Evolutionary conservation across 2,113 vertebrate species (phyloP).

Genomic region (Lichenostomus cassidix): DNA sequence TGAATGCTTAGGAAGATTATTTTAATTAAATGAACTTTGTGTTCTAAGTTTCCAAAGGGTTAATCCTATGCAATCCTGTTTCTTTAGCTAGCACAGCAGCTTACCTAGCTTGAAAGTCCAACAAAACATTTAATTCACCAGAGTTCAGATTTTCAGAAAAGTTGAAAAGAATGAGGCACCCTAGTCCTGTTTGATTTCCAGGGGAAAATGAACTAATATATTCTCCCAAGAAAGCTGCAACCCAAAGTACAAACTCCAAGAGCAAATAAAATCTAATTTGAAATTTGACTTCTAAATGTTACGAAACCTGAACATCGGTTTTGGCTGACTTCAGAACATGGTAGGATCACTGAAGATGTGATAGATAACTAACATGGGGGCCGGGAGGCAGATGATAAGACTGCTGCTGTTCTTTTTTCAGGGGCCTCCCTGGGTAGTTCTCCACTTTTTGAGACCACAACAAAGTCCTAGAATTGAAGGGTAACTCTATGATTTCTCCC

Average conservation of each 20-base stretch:
- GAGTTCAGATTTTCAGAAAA: neutral
- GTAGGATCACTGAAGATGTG: neutral
- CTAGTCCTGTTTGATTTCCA: neutral
- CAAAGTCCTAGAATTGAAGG: neutral
- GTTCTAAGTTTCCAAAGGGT: constrained; percentile 8
- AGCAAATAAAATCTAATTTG: neutral
- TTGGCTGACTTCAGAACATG: neutral
- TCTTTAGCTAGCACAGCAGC: neutral
- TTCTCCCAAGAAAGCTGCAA: neutral
- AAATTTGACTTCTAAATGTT: neutral
- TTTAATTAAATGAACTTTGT: neutral
- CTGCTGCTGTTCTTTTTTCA: neutral
- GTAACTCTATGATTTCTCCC: neutral
- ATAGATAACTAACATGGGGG: neutral
- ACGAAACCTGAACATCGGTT: neutral
- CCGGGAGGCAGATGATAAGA: neutral
- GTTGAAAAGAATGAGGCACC: neutral
- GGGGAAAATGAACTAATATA: neutral
- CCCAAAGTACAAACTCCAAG: neutral
- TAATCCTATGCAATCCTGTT: neutral
- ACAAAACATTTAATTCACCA: neutral
- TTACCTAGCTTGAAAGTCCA: neutral
- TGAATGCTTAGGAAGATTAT: constrained; percentile 27
- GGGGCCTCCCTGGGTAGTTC: neutral
- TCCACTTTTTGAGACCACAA: neutral